Evolutionary conservation across 2,113 vertebrate genomes (phyloP).

Genomic region (Procavia capensis): DNA sequence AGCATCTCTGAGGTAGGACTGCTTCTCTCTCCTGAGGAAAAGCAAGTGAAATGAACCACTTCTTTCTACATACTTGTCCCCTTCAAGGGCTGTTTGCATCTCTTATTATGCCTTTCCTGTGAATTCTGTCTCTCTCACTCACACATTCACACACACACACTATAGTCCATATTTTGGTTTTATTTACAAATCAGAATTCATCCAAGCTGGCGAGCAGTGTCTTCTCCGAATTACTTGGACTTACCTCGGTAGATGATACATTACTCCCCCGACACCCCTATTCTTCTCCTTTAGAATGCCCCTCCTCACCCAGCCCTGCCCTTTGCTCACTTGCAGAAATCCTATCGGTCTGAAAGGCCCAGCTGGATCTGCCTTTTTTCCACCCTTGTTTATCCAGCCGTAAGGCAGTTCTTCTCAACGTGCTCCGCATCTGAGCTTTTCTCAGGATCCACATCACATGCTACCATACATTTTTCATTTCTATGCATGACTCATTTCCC

Average conservation of each 20-base stretch:
- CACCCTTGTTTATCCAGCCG: background rate
- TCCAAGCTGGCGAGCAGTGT: rapidly evolving
- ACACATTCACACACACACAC: background rate
- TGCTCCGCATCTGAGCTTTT: no score
- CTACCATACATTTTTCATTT: background rate
- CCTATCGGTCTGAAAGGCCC: no score
- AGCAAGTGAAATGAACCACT: background rate
- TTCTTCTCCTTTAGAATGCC: rapidly evolving
- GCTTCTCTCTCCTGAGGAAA: background rate
- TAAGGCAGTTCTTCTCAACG: rapidly evolving
- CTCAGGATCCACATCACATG: background rate
- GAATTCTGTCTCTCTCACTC: background rate
- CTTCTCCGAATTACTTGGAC: background rate
- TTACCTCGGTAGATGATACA: rapidly evolving
- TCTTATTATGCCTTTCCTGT: no score
- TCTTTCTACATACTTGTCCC: background rate
- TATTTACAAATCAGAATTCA: background rate
- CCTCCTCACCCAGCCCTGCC: no score
- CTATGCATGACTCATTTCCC: background rate
- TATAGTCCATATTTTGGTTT: no score
- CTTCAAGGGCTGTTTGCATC: background rate
- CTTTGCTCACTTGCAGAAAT: no score
- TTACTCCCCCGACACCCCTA: rapidly evolving
- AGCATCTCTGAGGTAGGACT: background rate
- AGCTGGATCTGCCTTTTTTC: rapidly evolving